Evolutionary conservation across 1,140 invertebrate genomes (phyloP), one percentile per base, ranked within the genome.

Genomic region (Lasaia peninsularis): DNA sequence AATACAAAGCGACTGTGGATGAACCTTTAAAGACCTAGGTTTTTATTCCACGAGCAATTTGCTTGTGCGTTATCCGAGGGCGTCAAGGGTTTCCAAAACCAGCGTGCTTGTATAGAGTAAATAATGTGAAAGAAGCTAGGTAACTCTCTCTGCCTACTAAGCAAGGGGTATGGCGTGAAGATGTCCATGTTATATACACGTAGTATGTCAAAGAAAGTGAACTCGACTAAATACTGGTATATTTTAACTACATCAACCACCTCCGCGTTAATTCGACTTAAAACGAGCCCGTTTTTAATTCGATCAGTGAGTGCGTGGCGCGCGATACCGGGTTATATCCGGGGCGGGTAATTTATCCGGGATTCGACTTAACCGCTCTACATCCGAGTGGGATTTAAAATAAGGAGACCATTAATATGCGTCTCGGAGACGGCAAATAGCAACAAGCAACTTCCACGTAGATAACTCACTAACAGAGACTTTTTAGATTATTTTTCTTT

Each of bases 401-500:
- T 80, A 80, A 80, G 68, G 70, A 73, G 62, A 59, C 67, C 72
- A 77, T 80, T 80, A 80, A 78, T 78, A 77, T 77, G 67, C 74
- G 74, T 77, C 67, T 72, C 65, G 62, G 65, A 70, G 66, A 68
- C 59, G 64, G 67, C 69, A 72, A 76, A 75, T 64, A 77, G 65
- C 77, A 80, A 77, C 71, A 77, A 62, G 56, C 71, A 71, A 51
- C 52, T 54, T 24, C 33, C 9, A 9, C 44, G 59, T 16, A 64
- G 67, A 68, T 37, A 37, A 56, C 12, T 3, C n/a, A 31, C 32
- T 2, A 9, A 3, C 18, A 57, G 50, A 64, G 12, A 35, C 20
- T 31, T 20, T 54, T 1, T 28, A 28, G 8, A 28, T 28, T 6
- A 6, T 28, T 28, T 4, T 6, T 28, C 5, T 28, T 6, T 6